Conservation (phyloP, 2,888 invertebrate species). For the Trachelus stipa region DNA sequence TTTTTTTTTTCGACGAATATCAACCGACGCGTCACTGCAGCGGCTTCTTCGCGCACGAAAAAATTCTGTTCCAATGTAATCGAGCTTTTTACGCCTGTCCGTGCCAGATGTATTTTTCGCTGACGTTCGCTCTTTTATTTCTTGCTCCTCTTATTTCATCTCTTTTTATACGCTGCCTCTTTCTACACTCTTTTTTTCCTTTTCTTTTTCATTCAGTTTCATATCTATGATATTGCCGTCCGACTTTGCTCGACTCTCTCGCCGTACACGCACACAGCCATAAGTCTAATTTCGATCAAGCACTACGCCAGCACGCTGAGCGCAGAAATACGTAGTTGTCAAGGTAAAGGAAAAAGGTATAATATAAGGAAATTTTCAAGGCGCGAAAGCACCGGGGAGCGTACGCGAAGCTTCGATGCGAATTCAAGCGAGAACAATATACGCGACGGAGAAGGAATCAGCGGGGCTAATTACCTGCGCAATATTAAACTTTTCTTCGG, state of each 20-base stretch:
- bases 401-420: too few species aligned
- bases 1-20: not conserved
- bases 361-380: not conserved
- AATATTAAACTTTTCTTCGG: not conserved
- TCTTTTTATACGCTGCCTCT: not conserved
- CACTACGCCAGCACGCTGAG: not conserved
- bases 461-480: not conserved
- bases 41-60: conserved; percentile 9
- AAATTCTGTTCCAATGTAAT: conserved; percentile 16
- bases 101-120: conserved; percentile 26
- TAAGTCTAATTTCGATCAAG: not conserved
- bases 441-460: not conserved
- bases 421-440: not conserved
- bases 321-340: not conserved
- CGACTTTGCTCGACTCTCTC: not conserved
- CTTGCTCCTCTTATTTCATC: conserved; percentile 4
- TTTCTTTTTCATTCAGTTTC: conserved; percentile 1
- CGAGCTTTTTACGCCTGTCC: conserved; percentile 25
- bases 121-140: conserved; percentile 8
- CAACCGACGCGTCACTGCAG: not conserved
- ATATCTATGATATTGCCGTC: not conserved
- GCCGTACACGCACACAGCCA: not conserved
- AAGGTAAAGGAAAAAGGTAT: not conserved
- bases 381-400: not conserved
- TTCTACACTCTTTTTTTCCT: conserved; percentile 7